These are phyloP conservation scores for Drosophila micromelanica DNA, from an alignment of 1,140 invertebrate species.

Conservation along the genomic window DNA sequence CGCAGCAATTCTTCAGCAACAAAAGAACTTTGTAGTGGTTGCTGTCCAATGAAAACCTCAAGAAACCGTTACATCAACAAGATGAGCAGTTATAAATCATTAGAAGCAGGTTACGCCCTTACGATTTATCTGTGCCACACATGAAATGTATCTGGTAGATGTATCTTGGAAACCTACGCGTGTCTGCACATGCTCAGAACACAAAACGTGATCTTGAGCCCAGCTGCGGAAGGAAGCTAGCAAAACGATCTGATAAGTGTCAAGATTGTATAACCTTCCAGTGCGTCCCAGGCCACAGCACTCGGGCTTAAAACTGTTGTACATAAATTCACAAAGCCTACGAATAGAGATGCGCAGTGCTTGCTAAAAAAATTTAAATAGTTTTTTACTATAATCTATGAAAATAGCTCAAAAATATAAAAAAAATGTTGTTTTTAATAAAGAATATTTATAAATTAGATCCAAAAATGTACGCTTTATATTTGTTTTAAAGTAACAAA, in stretches of 20 bases:
- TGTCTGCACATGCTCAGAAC: conserved; percentile 74
- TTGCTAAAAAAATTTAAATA: too few species aligned
- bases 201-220: conserved; percentile 39
- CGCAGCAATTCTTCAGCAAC: conserved; percentile 48
- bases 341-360: conserved; percentile 30
- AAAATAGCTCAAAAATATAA: too few species aligned
- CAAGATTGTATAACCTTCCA: conserved; percentile 80
- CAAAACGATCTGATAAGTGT: conserved; percentile 80
- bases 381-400: too few species aligned
- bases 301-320: conserved; percentile 24
- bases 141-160: conserved; percentile 78
- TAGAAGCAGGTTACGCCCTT: conserved; percentile 71
- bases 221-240: conserved; percentile 63
- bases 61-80: conserved; percentile 68
- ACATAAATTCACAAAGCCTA: conserved; percentile 53
- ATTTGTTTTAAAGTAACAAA: too few species aligned
- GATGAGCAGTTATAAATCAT: conserved; percentile 67
- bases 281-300: conserved; percentile 42
- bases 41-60: conserved; percentile 51
- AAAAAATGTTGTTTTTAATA: too few species aligned
- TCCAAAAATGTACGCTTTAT: too few species aligned
- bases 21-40: conserved; percentile 51
- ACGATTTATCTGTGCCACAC: conserved; percentile 75
- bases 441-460: too few species aligned
- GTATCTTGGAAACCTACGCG: conserved; percentile 68